Base-by-base conservation (phyloP, 2,797 vertebrate species). In the Allobates femoralis region DNA sequence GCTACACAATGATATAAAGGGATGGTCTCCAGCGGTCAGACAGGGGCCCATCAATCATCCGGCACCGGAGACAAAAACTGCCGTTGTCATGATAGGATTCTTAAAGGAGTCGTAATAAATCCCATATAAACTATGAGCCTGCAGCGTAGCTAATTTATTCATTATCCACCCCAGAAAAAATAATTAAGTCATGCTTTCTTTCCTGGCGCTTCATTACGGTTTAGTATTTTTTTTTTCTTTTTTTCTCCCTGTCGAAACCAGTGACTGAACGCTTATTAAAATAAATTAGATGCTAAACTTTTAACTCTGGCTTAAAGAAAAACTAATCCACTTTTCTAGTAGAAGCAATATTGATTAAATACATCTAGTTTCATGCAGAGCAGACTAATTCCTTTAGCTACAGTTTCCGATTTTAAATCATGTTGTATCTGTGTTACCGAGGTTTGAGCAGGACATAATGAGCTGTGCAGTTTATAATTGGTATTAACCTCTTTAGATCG, bases 91-190 rank as follows among this genome's bases (percentile, higher is more conserved):
- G 91, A 94, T 93, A 93, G 91, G 92, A 90, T 93, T 95, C 94
- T 95, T 95, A 93, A 96, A 96, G 95, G 92, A 96, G 96, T 94
- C 94, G 93, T 94, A 93, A 92, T 94, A 94, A 91, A 93, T 94
- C 93, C 93, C 87, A 90, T 88, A 94, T 87, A 95, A 94, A 94
- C 85, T 89, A 90, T 89, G 92, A 93, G 91, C 93, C 93, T 90
- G 91, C 89, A 89, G 95, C 92, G 89, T 94, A 90, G 93, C 93
- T 96, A 96, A 97, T 97, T 96, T 96, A 95, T 95, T 94, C 94
- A 95, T 96, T 95, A 95, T 93, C 93, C 92, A 93, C 87, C 90
- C 89, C 92, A 94, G 95, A 95, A 95, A 95, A 85, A 94, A 96
- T 94, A 95, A 95, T 95, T 94, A 95, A 93, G 91, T 91, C 90